Conservation (phyloP, 1,140 invertebrate genomes). For the Eupeodes corollae region DNA sequence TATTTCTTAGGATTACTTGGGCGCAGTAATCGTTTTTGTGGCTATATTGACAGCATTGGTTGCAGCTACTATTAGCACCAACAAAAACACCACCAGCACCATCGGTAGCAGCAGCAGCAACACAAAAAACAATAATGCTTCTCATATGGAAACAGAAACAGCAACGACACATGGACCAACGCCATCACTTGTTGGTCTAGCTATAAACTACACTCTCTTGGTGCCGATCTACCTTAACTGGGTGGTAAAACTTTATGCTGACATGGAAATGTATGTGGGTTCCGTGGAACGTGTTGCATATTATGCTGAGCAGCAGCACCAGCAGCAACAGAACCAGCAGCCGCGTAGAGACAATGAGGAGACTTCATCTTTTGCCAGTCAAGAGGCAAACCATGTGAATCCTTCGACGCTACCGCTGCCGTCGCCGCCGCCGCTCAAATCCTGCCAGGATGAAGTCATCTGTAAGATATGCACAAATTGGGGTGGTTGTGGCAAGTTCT, state of each 20-base stretch:
- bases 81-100: background rate
- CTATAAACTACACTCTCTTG: constrained; percentile 68
- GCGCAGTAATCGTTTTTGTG: constrained; percentile 61
- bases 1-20: constrained; percentile 72
- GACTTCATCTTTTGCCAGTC: background rate
- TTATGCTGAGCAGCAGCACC: constrained; percentile 36
- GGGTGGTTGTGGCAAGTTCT: too few species aligned
- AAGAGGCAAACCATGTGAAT: background rate
- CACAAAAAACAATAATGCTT: background rate
- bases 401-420: too few species aligned
- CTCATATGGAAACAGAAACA: background rate
- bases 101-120: constrained; percentile 22
- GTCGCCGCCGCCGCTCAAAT: too few species aligned
- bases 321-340: background rate
- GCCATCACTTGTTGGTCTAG: constrained; percentile 54
- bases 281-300: constrained; percentile 59
- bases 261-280: constrained; percentile 68
- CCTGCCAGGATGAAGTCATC: too few species aligned
- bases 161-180: constrained; percentile 37
- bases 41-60: constrained; percentile 53
- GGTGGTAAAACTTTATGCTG: constrained; percentile 67
- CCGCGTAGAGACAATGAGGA: constrained; percentile 1
- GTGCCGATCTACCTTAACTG: constrained; percentile 72
- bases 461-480: too few species aligned
- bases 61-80: constrained; percentile 39